phyloP scores from a whole-genome alignment of 2,888 invertebrate species.

The Holacanthella duospinosa region DNA sequence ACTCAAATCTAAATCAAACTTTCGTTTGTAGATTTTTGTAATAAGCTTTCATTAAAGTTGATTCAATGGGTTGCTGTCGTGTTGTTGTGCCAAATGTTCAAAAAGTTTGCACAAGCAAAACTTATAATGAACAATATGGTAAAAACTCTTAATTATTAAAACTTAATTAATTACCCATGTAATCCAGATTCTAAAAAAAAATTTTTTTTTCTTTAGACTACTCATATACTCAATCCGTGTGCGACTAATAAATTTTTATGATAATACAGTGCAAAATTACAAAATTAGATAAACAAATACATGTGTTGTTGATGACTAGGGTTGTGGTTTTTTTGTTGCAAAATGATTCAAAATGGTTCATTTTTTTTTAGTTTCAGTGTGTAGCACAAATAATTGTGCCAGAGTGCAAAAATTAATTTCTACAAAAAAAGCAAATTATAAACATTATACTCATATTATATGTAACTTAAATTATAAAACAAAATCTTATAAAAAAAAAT shows the following conservation, averaged over 20 bases:
- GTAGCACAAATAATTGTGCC: conserved; percentile 2
- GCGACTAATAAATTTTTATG: neutral
- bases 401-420: conserved; percentile 6
- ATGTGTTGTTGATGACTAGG: neutral
- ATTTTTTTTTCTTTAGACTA: too few relatives aligned
- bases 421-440: too few relatives aligned
- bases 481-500: neutral
- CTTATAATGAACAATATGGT: neutral
- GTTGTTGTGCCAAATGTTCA: too few relatives aligned
- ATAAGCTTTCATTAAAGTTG: neutral
- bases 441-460: too few relatives aligned
- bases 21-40: neutral
- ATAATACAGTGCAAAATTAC: conserved; percentile 4
- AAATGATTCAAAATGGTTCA: neutral
- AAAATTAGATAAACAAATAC: neutral
- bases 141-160: neutral
- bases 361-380: neutral
- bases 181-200: too few relatives aligned
- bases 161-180: too few relatives aligned
- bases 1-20: neutral
- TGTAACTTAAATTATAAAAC: neutral
- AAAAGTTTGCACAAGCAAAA: too few relatives aligned
- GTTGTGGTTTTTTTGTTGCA: neutral
- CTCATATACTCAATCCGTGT: too few relatives aligned
- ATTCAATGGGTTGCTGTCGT: neutral